Percentiles rank a stretch among this genome's conserved stretches.
Evolutionary conservation across 2,113 vertebrate genomes (phyloP).

Genomic region (Dasypus novemcinctus): DNA sequence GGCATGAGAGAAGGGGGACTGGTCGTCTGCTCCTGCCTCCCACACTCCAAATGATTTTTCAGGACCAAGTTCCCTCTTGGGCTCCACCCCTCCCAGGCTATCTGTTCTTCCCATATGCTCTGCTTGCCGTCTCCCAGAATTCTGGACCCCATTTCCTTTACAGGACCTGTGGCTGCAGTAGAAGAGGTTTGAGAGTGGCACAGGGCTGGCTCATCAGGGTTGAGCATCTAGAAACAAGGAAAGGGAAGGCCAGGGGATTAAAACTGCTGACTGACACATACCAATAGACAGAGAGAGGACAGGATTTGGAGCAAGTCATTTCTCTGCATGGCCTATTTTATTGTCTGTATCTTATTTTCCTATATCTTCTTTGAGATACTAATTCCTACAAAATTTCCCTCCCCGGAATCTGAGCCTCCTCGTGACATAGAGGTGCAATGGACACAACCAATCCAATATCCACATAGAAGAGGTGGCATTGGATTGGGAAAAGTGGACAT

Average conservation of each 20-base stretch:
- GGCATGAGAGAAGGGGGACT: neutral
- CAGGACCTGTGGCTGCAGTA: constrained; percentile 33
- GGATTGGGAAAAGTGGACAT: too few species aligned
- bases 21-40: neutral
- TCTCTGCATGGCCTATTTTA: neutral
- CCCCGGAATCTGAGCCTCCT: too few species aligned
- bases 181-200: neutral
- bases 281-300: neutral
- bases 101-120: neutral
- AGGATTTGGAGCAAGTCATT: neutral
- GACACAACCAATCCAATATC: too few species aligned
- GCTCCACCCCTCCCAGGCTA: neutral
- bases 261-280: neutral
- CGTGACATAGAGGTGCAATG: too few species aligned
- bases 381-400: neutral
- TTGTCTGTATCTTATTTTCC: neutral
- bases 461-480: too few species aligned
- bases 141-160: neutral
- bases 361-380: neutral
- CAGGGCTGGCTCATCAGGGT: neutral
- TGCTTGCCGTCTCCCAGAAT: neutral
- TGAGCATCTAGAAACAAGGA: constrained; percentile 43
- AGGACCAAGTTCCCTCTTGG: neutral
- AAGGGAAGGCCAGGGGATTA: constrained; percentile 16
- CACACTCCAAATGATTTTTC: neutral